These are phyloP conservation scores for Loripinus fragilis DNA, from an alignment of 2,888 invertebrate genomes.

Conservation along the genomic window DNA sequence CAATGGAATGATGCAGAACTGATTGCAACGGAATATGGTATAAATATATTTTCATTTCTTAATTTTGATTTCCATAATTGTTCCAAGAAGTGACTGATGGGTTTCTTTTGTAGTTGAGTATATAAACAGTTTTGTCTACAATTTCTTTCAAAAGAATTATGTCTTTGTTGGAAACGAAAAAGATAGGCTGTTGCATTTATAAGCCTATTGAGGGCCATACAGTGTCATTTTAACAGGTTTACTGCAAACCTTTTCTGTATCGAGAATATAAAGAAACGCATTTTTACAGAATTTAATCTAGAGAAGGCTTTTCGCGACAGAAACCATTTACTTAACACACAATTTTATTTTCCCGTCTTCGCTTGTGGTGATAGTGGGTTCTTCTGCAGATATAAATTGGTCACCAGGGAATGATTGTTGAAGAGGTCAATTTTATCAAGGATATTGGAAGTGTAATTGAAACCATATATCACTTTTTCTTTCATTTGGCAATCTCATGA, in stretches of 20 bases:
- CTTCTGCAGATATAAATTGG: constrained; percentile 3
- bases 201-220: not conserved
- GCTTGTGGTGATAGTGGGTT: not conserved
- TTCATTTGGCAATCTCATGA: not conserved
- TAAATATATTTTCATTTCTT: no score
- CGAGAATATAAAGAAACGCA: not conserved
- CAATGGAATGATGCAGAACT: no score
- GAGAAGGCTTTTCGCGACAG: constrained; percentile 3
- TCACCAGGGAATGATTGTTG: not conserved
- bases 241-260: not conserved
- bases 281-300: constrained; percentile 13
- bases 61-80: no score
- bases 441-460: constrained; percentile 15
- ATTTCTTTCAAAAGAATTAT: no score
- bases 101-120: no score
- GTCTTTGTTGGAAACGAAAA: no score
- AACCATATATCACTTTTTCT: constrained; percentile 15
- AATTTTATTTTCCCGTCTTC: constrained; percentile 14
- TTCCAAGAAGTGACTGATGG: no score
- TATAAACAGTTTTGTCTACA: no score
- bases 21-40: no score
- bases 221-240: not conserved
- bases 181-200: no score
- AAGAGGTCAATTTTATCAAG: constrained; percentile 4
- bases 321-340: constrained; percentile 9